Base-by-base conservation (phyloP, 2,797 vertebrate genomes). In the Enteromius viviparus region DNA sequence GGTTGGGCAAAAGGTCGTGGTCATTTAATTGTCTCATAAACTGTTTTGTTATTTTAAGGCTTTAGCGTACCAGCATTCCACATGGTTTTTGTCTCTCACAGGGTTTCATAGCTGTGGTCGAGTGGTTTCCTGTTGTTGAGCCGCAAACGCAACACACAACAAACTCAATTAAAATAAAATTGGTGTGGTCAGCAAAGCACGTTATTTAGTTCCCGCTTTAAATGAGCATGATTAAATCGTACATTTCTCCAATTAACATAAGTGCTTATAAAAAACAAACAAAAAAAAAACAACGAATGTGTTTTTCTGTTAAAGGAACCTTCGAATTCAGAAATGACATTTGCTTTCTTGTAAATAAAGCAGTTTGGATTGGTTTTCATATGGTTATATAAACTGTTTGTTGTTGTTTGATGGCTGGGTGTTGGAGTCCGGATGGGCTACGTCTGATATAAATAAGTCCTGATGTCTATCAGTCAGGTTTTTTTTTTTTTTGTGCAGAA, bases 311-410 rank as follows among this genome's bases (percentile, higher is more conserved):
- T 29, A 15, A 12, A 29, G 12, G 4, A 62, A 29, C 6, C 5
- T 2, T 29, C 1, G 0, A 58, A 26, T 71, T 60, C 68, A 47
- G 26, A 19, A 64, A 23, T 74, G 14, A 60, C 49, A 0, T 74
- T 81, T 81, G 42, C 42, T 88, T 88, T 87, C 86, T 4, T 3
- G 89, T 88, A 92, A 94, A 92, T 89, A 84, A 92, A 88, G 89
- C 89, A 86, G 91, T 75, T 89, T 89, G 90, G 92, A 92, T 90
- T 89, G 90, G 26, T 26, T 26, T 26, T 26, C 89, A 87, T 88
- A 82, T 92, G 91, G 92, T 94, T 26, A 64, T 93, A 92, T 89
- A 88, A 91, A 87, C 82, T 78, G 88, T 89, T 87, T 85, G 78
- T 85, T 88, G 90, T 90, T 91, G 90, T 87, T 84, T 34, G 91